phyloP scores from a whole-genome alignment of 2,888 invertebrate species.

The Drosophila siamana region DNA sequence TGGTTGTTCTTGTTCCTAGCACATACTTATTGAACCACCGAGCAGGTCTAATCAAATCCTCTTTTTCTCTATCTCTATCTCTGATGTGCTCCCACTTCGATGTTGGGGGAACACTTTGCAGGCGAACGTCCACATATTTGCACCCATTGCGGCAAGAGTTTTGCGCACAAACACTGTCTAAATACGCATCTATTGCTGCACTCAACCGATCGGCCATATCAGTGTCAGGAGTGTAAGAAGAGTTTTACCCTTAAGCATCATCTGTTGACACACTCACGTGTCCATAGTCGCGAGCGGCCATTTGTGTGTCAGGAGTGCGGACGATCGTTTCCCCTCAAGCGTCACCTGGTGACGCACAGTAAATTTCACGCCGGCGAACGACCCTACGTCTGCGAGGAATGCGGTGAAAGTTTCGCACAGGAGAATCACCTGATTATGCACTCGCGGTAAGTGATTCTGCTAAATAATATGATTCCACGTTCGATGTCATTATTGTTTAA shows the following conservation, averaged over 20 bases:
- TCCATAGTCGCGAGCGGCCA: constrained; percentile 92
- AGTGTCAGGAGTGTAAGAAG: constrained; percentile 94
- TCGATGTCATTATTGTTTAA: too few species aligned
- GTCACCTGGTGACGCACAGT: constrained; percentile 93
- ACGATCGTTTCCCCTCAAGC: constrained; percentile 92
- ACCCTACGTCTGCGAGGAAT: constrained; percentile 94
- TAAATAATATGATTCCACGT: background rate
- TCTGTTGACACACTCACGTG: constrained; percentile 92
- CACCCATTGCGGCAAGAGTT: constrained; percentile 92
- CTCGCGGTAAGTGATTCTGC: constrained; percentile 82
- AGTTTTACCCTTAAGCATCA: constrained; percentile 94
- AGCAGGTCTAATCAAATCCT: constrained; percentile 66
- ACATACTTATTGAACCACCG: constrained; percentile 26
- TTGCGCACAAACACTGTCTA: constrained; percentile 93
- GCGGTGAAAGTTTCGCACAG: constrained; percentile 96
- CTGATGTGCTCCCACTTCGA: too few species aligned
- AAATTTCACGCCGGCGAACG: constrained; percentile 95
- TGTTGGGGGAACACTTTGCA: constrained; percentile 59
- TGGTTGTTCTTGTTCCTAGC: constrained; percentile 83
- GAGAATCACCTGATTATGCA: constrained; percentile 90
- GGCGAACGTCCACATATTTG: constrained; percentile 92
- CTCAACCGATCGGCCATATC: constrained; percentile 92
- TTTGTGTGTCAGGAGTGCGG: constrained; percentile 94
- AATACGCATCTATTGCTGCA: constrained; percentile 93
- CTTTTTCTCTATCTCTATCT: constrained; percentile 7